Evolutionary conservation across 2,888 invertebrate species (phyloP).

Genomic region (Lithophane leautieri): DNA sequence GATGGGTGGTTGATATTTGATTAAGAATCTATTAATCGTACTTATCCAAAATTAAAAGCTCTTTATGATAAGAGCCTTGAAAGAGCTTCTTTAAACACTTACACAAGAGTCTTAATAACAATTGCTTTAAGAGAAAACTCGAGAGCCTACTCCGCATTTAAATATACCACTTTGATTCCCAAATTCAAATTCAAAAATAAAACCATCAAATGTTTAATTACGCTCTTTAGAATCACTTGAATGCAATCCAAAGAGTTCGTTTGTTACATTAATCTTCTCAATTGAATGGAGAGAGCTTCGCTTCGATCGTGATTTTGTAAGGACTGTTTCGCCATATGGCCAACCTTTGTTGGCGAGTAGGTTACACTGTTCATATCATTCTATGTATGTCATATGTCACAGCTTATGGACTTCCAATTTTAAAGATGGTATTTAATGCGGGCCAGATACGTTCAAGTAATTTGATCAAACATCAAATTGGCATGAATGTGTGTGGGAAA

Average conservation of each 20-base stretch:
- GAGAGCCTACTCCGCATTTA: constrained; percentile 44
- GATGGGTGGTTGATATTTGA: background rate
- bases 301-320: constrained; percentile 35
- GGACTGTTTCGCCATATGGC: constrained; percentile 51
- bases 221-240: constrained; percentile 59
- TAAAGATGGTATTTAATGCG: background rate
- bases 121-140: constrained; percentile 4
- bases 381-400: constrained; percentile 11
- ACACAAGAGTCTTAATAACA: constrained; percentile 19
- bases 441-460: too few species aligned
- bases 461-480: too few species aligned
- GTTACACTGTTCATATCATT: constrained; percentile 26
- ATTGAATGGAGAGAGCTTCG: constrained; percentile 58
- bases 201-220: constrained; percentile 51
- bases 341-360: constrained; percentile 50
- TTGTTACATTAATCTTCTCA: constrained; percentile 55
- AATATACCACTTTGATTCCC: constrained; percentile 42
- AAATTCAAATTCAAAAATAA: constrained; percentile 57
- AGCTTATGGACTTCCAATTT: background rate
- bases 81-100: constrained; percentile 32
- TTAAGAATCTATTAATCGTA: constrained; percentile 3
- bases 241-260: constrained; percentile 40
- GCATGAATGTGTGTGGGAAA: too few species aligned
- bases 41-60: constrained; percentile 25
- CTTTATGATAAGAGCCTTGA: constrained; percentile 7